These are phyloP conservation scores for Manis pentadactyla DNA, from an alignment of 2,797 vertebrate genomes.

Conservation along the genomic window DNA sequence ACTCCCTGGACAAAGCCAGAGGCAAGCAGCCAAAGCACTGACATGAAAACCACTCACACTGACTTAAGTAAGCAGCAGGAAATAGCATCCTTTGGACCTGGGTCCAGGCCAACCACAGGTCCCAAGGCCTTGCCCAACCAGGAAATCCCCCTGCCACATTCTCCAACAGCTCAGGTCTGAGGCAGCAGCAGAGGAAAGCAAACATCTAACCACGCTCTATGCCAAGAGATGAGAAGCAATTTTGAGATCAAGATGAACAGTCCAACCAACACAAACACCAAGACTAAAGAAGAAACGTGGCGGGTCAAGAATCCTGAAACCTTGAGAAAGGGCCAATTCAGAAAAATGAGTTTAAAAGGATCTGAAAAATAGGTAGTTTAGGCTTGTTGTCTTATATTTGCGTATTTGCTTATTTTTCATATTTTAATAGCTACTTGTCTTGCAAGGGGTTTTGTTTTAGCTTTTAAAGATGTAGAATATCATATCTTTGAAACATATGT, in stretches of 20 bases:
- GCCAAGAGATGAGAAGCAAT: neutral
- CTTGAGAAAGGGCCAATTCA: neutral
- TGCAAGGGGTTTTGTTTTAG: neutral
- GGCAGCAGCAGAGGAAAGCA: neutral
- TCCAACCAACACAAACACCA: neutral
- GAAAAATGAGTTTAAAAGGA: neutral
- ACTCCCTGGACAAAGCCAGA: slow-evolving; percentile 43
- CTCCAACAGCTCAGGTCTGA: neutral
- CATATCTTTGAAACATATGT: neutral
- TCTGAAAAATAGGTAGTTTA: neutral
- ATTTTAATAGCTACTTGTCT: neutral
- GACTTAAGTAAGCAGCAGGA: slow-evolving; percentile 44
- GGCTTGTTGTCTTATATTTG: neutral
- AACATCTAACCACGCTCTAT: neutral
- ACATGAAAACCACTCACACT: slow-evolving; percentile 63
- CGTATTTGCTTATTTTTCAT: neutral
- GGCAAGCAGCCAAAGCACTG: slow-evolving; percentile 41
- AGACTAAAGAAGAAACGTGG: neutral
- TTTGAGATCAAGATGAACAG: neutral
- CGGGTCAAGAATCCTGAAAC: neutral
- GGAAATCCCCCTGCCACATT: neutral
- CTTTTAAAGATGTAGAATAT: neutral
- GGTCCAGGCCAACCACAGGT: slow-evolving; percentile 4
- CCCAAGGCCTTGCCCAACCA: neutral
- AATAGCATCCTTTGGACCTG: slow-evolving; percentile 49